Evolutionary conservation across 2,888 invertebrate species (phyloP), one percentile per base, ranked within the genome.

Genomic region (Apantesis nais): DNA sequence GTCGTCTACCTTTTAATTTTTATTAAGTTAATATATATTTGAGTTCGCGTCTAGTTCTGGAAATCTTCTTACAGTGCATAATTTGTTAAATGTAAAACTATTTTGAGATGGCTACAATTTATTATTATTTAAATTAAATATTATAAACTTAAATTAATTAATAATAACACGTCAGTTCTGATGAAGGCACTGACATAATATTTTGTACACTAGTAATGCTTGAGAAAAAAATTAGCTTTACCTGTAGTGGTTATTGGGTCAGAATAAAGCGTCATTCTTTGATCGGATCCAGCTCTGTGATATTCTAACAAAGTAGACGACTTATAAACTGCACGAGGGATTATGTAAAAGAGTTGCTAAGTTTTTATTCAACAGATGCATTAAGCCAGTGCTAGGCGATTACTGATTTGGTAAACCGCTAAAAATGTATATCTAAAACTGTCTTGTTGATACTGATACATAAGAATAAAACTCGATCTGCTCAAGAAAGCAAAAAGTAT

Each of bases 1-100:
- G 81, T 78, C 76, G 76, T 78, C 76, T 84, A 78, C 80, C 79
- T 80, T 81, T 80, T 79, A 79, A 72, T 81, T 83, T 83, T 79
- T 78, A 75, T 75, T 68, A 68, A 72, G 68, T 71, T 65, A 66
- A 69, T 44, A 70, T 75, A 77, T 78, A 73, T 73, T 79, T 73
- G 39, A 37, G 55, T 55, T 41, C 16, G 48, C 11, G n/a, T 52
- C n/a, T 52, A 52, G 22, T 52, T 52, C 48, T 52, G 22, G 39
- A 25, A 62, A 3, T 8, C 58, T 58, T 58, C 5, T 29, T 58
- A 12, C 58, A 16, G 58, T 58, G 0, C 1, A 25, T 29, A 14
- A 25, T n/a, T 29, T 58, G 25, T 58, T 29, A 58, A 25, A 4
- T 14, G 25, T 58, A 2, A 29, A 58, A 29, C 29, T 5, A 5